Percentiles rank a stretch among this genome's conserved stretches.
Conservation (phyloP, 2,888 invertebrate genomes). For the Synanthedon vespiformis region DNA sequence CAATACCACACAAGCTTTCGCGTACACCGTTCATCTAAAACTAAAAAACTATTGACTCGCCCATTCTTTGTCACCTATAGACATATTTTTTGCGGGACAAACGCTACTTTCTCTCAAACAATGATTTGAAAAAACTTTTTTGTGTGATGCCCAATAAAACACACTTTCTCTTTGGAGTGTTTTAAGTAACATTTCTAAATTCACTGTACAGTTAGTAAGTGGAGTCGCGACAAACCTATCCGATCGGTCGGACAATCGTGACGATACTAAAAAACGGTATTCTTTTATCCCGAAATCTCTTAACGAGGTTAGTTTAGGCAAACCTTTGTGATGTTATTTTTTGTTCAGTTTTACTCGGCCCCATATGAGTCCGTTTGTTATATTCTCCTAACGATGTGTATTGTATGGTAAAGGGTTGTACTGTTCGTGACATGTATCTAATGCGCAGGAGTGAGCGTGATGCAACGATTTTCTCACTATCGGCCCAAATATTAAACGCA, state of each 20-base stretch:
- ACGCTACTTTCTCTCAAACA: slow-evolving; percentile 54
- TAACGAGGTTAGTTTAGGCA: slow-evolving; percentile 70
- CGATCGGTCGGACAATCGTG: slow-evolving; percentile 63
- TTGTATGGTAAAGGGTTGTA: slow-evolving; percentile 40
- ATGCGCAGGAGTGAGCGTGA: slow-evolving; percentile 66
- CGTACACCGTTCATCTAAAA: slow-evolving; percentile 39
- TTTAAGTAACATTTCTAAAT: slow-evolving; percentile 32
- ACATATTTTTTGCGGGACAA: slow-evolving; percentile 39
- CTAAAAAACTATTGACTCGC: slow-evolving; percentile 50
- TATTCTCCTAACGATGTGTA: slow-evolving; percentile 43
- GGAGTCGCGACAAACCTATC: slow-evolving; percentile 54
- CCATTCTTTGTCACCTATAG: slow-evolving; percentile 37
- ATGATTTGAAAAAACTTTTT: slow-evolving; percentile 49
- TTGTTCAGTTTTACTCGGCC: slow-evolving; percentile 57
- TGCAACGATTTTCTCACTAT: slow-evolving; percentile 39
- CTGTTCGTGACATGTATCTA: slow-evolving; percentile 31
- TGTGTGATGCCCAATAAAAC: slow-evolving; percentile 35
- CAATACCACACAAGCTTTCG: slow-evolving; percentile 42
- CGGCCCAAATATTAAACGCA: slow-evolving; percentile 34
- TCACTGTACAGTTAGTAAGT: slow-evolving; percentile 25
- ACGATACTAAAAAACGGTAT: slow-evolving; percentile 68
- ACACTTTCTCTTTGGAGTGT: slow-evolving; percentile 46
- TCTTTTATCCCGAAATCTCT: slow-evolving; percentile 68
- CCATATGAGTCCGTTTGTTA: slow-evolving; percentile 58
- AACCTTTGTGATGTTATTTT: slow-evolving; percentile 67